Percentiles rank a stretch among this genome's conserved stretches.
These are phyloP conservation scores for Phytoseiulus persimilis DNA, from an alignment of 2,888 invertebrate species.

Conservation along the genomic window DNA sequence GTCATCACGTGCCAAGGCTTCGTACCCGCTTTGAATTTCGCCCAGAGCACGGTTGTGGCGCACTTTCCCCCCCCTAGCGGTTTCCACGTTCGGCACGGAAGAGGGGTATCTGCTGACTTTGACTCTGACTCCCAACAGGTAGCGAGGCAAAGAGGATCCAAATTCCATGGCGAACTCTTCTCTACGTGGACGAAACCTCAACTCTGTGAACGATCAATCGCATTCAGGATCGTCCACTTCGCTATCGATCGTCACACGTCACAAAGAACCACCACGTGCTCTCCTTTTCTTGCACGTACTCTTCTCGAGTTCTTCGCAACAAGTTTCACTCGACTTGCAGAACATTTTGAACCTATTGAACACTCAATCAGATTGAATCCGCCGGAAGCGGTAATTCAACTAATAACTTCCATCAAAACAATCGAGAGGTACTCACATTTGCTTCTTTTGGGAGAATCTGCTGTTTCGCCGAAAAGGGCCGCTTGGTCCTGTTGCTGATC, in stretches of 20 bases:
- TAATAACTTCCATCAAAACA: not conserved
- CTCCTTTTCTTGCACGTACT: not conserved
- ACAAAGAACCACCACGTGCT: not conserved
- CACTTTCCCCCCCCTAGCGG: no score
- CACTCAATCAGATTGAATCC: not conserved
- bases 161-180: not conserved
- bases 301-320: not conserved
- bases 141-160: no score
- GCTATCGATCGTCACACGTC: not conserved
- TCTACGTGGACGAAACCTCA: not conserved
- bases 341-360: not conserved
- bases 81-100: no score
- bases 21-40: no score
- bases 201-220: not conserved
- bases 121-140: no score
- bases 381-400: not conserved
- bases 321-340: not conserved
- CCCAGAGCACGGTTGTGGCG: no score
- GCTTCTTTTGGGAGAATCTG: constrained; percentile 17
- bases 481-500: not conserved
- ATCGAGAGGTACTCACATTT: not conserved
- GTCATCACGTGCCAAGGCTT: not conserved
- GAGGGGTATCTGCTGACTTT: no score
- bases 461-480: not conserved
- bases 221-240: not conserved